A percentile compares a stretch with the other conserved stretches of the same genome.
These are phyloP conservation scores for Carpatolechia fugitivella DNA, from an alignment of 2,888 invertebrate species.

Conservation along the genomic window DNA sequence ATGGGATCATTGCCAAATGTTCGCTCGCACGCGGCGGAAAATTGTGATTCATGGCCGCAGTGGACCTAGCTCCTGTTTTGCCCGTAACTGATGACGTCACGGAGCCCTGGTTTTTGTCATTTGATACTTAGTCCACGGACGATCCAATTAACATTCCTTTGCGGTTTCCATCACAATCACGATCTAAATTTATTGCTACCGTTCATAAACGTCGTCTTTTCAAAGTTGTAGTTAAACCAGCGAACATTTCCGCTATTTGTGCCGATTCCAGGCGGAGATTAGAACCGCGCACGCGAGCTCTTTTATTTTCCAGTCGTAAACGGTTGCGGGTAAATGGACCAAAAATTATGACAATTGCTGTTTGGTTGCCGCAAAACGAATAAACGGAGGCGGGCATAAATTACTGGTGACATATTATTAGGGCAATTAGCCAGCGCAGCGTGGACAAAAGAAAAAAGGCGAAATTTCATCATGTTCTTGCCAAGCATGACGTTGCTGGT, in stretches of 20 bases:
- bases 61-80: not conserved
- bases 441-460: not conserved
- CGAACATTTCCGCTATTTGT: conserved; percentile 13
- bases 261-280: conserved; percentile 5
- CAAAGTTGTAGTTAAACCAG: conserved; percentile 6
- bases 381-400: conserved; percentile 14
- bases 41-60: not conserved
- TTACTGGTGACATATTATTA: conserved; percentile 13
- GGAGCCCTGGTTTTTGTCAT: no score
- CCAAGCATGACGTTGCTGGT: not conserved
- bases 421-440: conserved; percentile 13
- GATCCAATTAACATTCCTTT: conserved; percentile 11
- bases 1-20: not conserved
- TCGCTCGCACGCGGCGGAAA: not conserved
- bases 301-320: conserved; percentile 12
- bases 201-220: conserved; percentile 13
- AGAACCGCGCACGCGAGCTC: conserved; percentile 1
- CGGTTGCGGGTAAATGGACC: conserved; percentile 3
- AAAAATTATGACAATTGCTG: conserved; percentile 14
- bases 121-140: not conserved
- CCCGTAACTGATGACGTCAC: not conserved
- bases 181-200: conserved; percentile 5
- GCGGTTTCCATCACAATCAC: conserved; percentile 6
- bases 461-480: not conserved
- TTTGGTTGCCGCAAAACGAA: not conserved